Conservation (phyloP, 2,888 invertebrate species). For the Elysia crispata region DNA sequence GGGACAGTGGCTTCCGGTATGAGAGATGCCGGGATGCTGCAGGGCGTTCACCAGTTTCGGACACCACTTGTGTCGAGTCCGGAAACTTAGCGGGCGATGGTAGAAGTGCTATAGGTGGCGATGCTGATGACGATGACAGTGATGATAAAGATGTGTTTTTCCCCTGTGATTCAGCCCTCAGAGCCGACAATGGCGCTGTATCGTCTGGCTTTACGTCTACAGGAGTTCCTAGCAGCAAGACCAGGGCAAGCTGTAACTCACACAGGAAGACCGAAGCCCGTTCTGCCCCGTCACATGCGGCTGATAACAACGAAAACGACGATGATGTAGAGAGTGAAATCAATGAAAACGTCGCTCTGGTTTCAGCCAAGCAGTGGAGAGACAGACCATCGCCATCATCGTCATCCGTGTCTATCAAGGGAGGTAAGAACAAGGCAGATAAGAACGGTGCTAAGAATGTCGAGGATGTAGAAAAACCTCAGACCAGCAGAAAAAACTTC, state of each 20-base stretch:
- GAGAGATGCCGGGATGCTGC: too few relatives aligned
- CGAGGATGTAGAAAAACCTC: background rate
- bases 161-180: background rate
- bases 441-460: background rate
- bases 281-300: background rate
- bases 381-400: constrained; percentile 16
- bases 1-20: too few relatives aligned
- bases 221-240: background rate
- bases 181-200: background rate
- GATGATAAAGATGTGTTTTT: background rate
- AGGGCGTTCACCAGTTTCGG: too few relatives aligned
- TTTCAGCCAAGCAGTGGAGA: too few relatives aligned
- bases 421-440: background rate
- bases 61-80: too few relatives aligned
- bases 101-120: background rate
- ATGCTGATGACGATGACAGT: background rate
- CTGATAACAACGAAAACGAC: constrained; percentile 31
- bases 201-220: background rate
- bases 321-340: background rate
- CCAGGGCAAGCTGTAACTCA: background rate
- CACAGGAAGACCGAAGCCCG: background rate
- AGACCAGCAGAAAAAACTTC: background rate
- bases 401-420: background rate
- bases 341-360: background rate
- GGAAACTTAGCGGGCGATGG: too few relatives aligned